Conservation (phyloP, 2,888 invertebrate genomes). For the Amphiduros pacificus region DNA sequence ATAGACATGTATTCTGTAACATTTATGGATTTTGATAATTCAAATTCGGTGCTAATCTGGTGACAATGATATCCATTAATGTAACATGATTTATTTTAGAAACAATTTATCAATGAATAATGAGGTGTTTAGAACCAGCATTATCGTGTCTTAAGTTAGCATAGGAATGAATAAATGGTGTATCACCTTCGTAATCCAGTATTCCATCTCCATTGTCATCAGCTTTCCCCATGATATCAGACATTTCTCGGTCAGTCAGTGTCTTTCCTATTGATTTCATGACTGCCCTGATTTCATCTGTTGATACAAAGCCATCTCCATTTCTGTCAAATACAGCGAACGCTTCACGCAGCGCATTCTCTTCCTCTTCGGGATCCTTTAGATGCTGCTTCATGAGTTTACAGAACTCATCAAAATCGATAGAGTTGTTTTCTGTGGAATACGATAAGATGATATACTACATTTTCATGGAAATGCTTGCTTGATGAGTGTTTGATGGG, state of each 20-base stretch:
- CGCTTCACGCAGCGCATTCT: constrained; percentile 19
- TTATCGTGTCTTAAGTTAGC: no score
- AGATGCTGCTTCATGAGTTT: constrained; percentile 21
- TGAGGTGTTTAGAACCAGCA: no score
- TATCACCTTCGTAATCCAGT: constrained; percentile 20
- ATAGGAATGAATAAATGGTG: no score
- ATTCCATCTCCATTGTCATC: constrained; percentile 13
- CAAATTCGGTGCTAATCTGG: no score
- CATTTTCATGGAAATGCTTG: no score
- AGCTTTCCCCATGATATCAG: constrained; percentile 19
- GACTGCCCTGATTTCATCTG: not conserved
- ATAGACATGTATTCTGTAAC: no score
- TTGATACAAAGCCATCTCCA: constrained; percentile 8
- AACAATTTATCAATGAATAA: no score
- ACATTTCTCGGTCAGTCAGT: constrained; percentile 14
- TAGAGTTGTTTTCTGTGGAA: constrained; percentile 15
- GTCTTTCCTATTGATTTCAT: not conserved
- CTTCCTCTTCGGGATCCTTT: constrained; percentile 19
- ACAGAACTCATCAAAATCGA: constrained; percentile 28
- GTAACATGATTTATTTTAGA: no score
- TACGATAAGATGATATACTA: no score
- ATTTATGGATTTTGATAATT: no score
- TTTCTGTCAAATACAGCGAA: constrained; percentile 18
- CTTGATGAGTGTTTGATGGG: no score
- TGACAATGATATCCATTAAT: no score